These are phyloP conservation scores for Troilus luridus DNA, from an alignment of 2,888 invertebrate species.

Conservation along the genomic window DNA sequence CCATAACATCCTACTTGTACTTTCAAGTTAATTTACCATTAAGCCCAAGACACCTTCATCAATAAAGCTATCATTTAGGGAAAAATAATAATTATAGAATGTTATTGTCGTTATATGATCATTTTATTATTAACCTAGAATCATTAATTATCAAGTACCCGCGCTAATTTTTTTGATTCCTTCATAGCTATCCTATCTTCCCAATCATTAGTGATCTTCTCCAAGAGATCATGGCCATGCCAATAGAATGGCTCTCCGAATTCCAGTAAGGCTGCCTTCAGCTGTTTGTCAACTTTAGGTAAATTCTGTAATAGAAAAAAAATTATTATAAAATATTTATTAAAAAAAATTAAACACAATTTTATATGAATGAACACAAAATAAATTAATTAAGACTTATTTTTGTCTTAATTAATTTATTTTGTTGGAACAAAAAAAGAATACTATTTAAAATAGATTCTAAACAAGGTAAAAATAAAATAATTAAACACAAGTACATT, in stretches of 20 bases:
- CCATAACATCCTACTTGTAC: not conserved
- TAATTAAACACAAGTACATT: no score
- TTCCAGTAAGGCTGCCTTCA: constrained; percentile 63
- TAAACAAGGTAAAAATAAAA: no score
- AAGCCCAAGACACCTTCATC: not conserved
- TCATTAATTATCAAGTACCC: constrained; percentile 22
- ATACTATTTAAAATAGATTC: no score
- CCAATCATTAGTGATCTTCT: constrained; percentile 56
- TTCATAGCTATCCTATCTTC: constrained; percentile 40
- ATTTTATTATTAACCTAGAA: not conserved
- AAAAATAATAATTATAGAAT: not conserved
- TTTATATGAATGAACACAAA: not conserved
- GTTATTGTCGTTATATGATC: not conserved
- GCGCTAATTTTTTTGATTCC: constrained; percentile 51
- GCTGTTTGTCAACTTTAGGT: constrained; percentile 67
- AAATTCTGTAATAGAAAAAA: constrained; percentile 64
- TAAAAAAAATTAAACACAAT: not conserved
- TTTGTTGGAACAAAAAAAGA: no score
- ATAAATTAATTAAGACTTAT: not conserved
- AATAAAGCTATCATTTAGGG: not conserved
- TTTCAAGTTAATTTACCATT: not conserved
- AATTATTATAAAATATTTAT: not conserved
- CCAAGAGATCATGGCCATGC: constrained; percentile 59
- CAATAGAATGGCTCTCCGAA: constrained; percentile 63
- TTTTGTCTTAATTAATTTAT: no score